Percentiles rank a stretch among this genome's conserved stretches.
Evolutionary conservation across 1,140 invertebrate species (phyloP).

Genomic region (Ostrea edulis): DNA sequence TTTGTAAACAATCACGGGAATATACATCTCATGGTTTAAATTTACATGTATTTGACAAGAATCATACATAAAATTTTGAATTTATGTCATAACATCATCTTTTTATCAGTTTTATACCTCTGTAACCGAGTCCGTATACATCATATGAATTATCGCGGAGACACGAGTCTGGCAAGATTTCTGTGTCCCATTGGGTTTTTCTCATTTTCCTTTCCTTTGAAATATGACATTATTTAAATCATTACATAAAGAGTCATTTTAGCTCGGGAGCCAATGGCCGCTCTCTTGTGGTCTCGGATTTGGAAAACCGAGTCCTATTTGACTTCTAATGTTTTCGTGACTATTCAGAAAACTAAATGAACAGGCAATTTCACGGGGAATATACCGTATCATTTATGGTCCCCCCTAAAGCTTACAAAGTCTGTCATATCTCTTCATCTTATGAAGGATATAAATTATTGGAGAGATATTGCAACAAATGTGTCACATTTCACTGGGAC

Average conservation of each 20-base stretch:
- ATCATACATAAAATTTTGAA: too few relatives aligned
- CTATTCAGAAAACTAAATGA: constrained; percentile 24
- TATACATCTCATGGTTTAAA: too few relatives aligned
- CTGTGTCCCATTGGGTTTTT: background rate
- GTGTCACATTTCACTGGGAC: constrained; percentile 16
- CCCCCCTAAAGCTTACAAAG: background rate
- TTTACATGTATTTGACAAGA: too few relatives aligned
- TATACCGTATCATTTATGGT: constrained; percentile 21
- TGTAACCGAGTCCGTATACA: background rate
- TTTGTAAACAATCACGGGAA: too few relatives aligned
- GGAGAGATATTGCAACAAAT: constrained; percentile 29
- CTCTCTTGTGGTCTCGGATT: background rate
- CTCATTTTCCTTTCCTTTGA: constrained; percentile 8
- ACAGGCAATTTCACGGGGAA: constrained; percentile 34
- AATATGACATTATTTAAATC: background rate
- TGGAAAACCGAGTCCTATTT: background rate
- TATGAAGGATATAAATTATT: background rate
- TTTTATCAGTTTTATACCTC: background rate
- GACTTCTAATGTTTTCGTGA: constrained; percentile 5
- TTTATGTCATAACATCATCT: background rate
- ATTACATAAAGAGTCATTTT: background rate
- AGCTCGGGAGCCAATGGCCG: background rate
- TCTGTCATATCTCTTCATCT: constrained; percentile 4
- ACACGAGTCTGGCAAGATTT: background rate
- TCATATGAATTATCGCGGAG: background rate